Base-by-base conservation (phyloP, 2,797 vertebrate species). In the Xyrichtys novacula region DNA sequence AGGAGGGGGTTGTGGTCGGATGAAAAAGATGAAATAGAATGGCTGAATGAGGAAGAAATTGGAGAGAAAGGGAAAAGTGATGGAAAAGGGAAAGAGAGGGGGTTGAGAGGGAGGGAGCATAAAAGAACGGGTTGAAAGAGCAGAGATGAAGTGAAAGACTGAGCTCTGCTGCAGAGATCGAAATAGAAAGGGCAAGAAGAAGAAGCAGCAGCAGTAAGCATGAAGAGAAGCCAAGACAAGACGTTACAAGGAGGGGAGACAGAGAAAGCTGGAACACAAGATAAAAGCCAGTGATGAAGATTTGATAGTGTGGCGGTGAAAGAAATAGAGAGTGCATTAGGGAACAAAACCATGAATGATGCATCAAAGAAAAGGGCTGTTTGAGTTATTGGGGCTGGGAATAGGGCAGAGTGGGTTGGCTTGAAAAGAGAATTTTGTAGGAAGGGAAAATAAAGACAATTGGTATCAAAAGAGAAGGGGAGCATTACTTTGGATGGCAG, bases 261-360 rank as follows among this genome's bases (percentile, higher is more conserved):
- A 53, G 56, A 69, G 65, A n/a, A 44, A 26, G 85, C 74, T 57
- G 63, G 71, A 83, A 78, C 38, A 70, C 56, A 16, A 80, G 81
- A 91, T 92, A 90, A 91, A 91, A 91, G 89, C 87, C 4, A 32
- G 64, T 79, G 85, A 82, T 87, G 84, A 88, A 91, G 86, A 90
- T 89, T 89, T 90, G 88, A 89, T 90, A 79, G 80, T 80, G 79
- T 65, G 78, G 76, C 83, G 75, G 81, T 79, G 76, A 84, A 83
- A 83, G 72, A 86, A 87, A 88, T 40, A 62, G 85, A 73, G 67
- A 85, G 85, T 90, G 88, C 88, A 91, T 88, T 90, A 90, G 79
- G 87, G 87, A 91, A 91, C 89, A 90, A 89, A 91, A 81, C 75
- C 86, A 90, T 92, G 89, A 90, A 92, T 88, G 89, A 90, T 91